phyloP scores from a whole-genome alignment of 2,888 invertebrate species.

The Melolontha melolontha region DNA sequence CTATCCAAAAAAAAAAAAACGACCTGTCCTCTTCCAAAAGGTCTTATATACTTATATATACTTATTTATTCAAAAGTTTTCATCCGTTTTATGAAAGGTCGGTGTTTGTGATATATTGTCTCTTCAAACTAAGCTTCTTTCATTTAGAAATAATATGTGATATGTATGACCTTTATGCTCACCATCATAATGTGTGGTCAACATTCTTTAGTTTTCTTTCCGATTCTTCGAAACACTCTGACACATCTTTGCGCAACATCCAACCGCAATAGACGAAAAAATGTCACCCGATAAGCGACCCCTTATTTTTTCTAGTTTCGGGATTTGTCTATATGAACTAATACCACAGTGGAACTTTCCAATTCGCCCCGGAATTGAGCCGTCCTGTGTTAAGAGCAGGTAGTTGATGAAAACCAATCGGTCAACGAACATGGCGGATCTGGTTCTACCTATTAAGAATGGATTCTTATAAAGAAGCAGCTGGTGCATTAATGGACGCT shows the following conservation, averaged over 20 bases:
- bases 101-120: too few species aligned
- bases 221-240: conserved; percentile 23
- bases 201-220: neutral
- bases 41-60: too few species aligned
- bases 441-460: conserved; percentile 39
- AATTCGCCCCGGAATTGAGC: conserved; percentile 46
- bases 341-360: conserved; percentile 15
- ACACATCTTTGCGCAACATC: conserved; percentile 13
- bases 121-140: too few species aligned
- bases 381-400: conserved; percentile 41
- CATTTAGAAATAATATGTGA: too few species aligned
- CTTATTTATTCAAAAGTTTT: too few species aligned
- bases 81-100: too few species aligned
- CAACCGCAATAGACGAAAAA: conserved; percentile 29
- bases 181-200: conserved; percentile 28
- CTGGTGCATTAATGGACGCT: conserved; percentile 40
- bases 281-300: conserved; percentile 35
- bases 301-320: conserved; percentile 32
- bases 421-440: conserved; percentile 44
- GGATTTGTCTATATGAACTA: conserved; percentile 19
- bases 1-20: too few species aligned
- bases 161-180: conserved; percentile 8
- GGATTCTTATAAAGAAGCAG: conserved; percentile 35
- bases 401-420: conserved; percentile 46
- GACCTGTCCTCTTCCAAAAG: too few species aligned